These are phyloP conservation scores for Echinarachnius parma DNA, from an alignment of 53 echinoderm and acorn worm species.

Conservation along the genomic window DNA sequence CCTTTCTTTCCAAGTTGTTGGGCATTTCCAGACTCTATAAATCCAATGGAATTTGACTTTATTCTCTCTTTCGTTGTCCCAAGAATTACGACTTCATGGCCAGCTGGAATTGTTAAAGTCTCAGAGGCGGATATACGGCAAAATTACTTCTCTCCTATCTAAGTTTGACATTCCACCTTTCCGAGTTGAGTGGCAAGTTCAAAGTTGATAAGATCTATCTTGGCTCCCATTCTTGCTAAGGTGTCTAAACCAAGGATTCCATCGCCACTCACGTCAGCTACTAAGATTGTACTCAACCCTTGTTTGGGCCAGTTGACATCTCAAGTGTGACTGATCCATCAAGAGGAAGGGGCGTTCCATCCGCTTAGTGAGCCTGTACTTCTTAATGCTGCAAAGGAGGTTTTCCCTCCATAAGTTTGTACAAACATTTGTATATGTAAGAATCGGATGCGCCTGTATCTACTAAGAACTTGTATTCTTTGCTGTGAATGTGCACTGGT, in stretches of 20 bases:
- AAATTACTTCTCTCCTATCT: not conserved
- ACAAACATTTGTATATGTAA: not conserved
- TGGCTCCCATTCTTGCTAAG: slow-evolving; percentile 8
- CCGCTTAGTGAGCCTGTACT: not conserved
- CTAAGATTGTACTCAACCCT: not conserved
- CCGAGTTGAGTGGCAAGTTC: slow-evolving; percentile 6
- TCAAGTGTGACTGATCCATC: not conserved
- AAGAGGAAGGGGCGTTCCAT: not conserved
- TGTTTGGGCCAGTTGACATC: not conserved
- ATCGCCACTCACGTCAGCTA: slow-evolving; percentile 17
- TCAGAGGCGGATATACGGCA: slow-evolving; percentile 14
- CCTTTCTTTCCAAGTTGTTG: slow-evolving; percentile 18
- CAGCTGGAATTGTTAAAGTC: slow-evolving; percentile 26
- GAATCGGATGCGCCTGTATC: slow-evolving; percentile 24
- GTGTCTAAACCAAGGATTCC: slow-evolving; percentile 16
- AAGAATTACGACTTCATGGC: slow-evolving; percentile 7
- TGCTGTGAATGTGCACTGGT: not conserved
- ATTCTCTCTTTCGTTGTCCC: not conserved
- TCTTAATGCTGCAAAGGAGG: not conserved
- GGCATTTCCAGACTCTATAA: slow-evolving; percentile 3
- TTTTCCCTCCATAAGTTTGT: not conserved
- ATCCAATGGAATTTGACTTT: not conserved
- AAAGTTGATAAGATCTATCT: not conserved
- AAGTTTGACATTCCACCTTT: not conserved
- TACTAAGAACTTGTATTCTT: slow-evolving; percentile 7